phyloP scores from a whole-genome alignment of 2,797 vertebrate genomes.

The Orestias chungarensis region DNA sequence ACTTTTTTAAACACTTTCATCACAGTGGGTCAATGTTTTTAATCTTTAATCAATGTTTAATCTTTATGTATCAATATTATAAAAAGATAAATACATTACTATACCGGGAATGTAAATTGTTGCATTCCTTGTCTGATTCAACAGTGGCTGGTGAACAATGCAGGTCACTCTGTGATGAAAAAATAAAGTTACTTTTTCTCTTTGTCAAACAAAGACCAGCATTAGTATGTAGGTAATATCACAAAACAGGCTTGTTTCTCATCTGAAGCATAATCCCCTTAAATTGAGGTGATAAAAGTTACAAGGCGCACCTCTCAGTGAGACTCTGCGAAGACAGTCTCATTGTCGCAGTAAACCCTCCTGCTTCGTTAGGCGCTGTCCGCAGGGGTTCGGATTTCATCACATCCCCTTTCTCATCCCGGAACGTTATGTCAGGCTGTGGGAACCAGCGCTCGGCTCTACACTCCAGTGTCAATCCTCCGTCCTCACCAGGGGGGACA shows the following conservation, averaged over 20 bases:
- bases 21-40: no score
- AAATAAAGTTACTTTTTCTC: background rate
- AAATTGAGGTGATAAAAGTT: background rate
- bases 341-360: background rate
- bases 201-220: background rate
- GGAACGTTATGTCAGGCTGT: constrained; percentile 5
- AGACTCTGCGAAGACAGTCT: constrained; percentile 1
- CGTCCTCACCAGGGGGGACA: rapidly evolving
- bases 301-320: constrained; percentile 1
- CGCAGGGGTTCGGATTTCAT: background rate
- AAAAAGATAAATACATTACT: background rate
- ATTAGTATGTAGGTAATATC: background rate
- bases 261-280: background rate
- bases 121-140: background rate
- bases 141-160: constrained; percentile 11
- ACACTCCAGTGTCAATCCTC: constrained; percentile 26
- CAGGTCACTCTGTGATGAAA: constrained; percentile 24
- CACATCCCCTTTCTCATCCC: background rate
- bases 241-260: background rate
- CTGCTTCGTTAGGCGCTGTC: rapidly evolving
- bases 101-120: constrained; percentile 23
- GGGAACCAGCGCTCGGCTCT: constrained; percentile 8
- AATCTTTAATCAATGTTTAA: no score
- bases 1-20: no score
- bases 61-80: no score